Conservation (phyloP, 2,113 vertebrate genomes). For the Brachirus orientalis region DNA sequence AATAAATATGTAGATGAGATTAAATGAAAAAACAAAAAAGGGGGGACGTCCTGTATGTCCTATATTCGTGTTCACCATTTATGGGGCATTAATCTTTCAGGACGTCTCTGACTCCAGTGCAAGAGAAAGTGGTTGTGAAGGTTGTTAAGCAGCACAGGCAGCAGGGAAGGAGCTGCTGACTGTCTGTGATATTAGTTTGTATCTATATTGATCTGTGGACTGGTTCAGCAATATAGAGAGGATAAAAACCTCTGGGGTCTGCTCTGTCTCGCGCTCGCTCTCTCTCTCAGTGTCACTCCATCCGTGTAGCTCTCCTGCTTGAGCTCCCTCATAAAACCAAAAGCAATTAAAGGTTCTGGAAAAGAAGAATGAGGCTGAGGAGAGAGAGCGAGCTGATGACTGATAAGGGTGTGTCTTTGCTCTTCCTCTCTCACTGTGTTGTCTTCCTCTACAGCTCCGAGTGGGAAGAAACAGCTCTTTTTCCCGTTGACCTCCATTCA, state of each 20-base stretch:
- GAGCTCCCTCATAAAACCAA: constrained; percentile 51
- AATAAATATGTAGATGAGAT: too few species aligned
- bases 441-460: too few species aligned
- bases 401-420: too few species aligned
- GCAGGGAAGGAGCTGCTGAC: constrained; percentile 23
- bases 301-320: too few species aligned
- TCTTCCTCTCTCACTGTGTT: too few species aligned
- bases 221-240: constrained; percentile 43
- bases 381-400: too few species aligned
- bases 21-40: background rate
- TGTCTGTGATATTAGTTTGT: constrained; percentile 35
- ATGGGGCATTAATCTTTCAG: background rate
- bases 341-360: constrained; percentile 55
- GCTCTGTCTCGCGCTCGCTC: constrained; percentile 4
- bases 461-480: too few species aligned
- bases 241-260: constrained; percentile 29
- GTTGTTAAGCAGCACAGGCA: constrained; percentile 17
- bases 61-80: background rate
- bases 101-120: background rate
- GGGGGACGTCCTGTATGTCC: too few species aligned
- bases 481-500: too few species aligned
- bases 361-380: constrained; percentile 11
- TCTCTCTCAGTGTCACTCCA: constrained; percentile 12
- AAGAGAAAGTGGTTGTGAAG: background rate
- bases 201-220: constrained; percentile 58